A percentile compares a stretch with the other conserved stretches of the same genome.
These are phyloP conservation scores for Villa cingulata DNA, from an alignment of 2,888 invertebrate species.

Conservation along the genomic window DNA sequence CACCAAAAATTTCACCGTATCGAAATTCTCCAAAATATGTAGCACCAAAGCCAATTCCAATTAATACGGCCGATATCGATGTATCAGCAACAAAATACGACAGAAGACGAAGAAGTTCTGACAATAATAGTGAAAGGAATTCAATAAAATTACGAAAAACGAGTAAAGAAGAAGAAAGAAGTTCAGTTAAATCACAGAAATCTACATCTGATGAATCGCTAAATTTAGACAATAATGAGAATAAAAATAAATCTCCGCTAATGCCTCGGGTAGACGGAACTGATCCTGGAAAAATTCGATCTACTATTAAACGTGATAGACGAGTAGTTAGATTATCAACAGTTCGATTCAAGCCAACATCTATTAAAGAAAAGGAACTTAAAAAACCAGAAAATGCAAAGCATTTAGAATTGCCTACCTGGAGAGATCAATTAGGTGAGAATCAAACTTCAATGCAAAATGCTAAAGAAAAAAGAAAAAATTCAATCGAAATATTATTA, in stretches of 20 bases:
- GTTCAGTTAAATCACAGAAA: not conserved
- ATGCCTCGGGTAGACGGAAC: constrained; percentile 40
- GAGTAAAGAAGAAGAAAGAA: not conserved
- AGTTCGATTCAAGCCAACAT: constrained; percentile 26
- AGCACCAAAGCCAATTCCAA: constrained; percentile 51
- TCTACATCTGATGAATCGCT: not conserved
- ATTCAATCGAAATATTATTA: constrained; percentile 57
- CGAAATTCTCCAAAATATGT: constrained; percentile 36
- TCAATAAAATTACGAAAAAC: constrained; percentile 12
- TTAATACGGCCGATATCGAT: constrained; percentile 76
- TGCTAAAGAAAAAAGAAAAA: constrained; percentile 39
- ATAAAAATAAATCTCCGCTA: constrained; percentile 25
- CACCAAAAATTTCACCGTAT: constrained; percentile 40
- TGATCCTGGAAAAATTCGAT: constrained; percentile 38
- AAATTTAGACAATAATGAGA: constrained; percentile 2
- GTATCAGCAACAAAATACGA: constrained; percentile 54
- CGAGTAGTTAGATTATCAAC: constrained; percentile 63
- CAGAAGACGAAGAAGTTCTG: not conserved
- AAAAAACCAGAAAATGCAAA: constrained; percentile 31
- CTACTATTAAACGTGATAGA: constrained; percentile 56
- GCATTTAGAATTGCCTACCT: constrained; percentile 39
- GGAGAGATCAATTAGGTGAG: constrained; percentile 51
- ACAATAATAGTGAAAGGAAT: constrained; percentile 12
- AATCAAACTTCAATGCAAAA: constrained; percentile 36
- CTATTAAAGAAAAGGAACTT: not conserved